A percentile compares a stretch with the other conserved stretches of the same genome.
Conservation (phyloP, 2,888 invertebrate genomes). For the Argynnis bischoffii region DNA sequence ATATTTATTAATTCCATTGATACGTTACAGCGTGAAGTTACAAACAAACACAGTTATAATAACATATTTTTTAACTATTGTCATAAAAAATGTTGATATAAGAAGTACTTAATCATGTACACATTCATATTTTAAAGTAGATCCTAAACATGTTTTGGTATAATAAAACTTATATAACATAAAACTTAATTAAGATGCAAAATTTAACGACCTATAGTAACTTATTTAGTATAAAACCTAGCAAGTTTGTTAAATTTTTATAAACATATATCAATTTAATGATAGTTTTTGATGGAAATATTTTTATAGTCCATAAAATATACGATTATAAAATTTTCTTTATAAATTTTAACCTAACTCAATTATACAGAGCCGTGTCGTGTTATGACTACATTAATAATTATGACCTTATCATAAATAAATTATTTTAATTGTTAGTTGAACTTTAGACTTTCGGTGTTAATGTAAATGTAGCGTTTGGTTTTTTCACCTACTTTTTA, state of each 20-base stretch:
- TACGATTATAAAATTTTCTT: slow-evolving; percentile 19
- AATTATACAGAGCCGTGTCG: slow-evolving; percentile 26
- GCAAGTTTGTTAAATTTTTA: neutral
- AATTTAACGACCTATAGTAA: neutral
- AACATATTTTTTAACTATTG: too few relatives aligned
- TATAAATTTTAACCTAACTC: slow-evolving; percentile 29
- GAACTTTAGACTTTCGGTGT: slow-evolving; percentile 24
- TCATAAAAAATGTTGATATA: too few relatives aligned
- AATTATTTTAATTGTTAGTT: slow-evolving; percentile 39
- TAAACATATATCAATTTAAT: slow-evolving; percentile 13
- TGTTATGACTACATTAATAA: slow-evolving; percentile 38
- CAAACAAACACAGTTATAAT: too few relatives aligned
- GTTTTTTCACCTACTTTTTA: neutral
- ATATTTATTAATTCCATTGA: too few relatives aligned
- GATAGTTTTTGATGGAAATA: slow-evolving; percentile 16
- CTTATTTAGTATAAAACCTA: slow-evolving; percentile 2
- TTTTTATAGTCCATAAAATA: slow-evolving; percentile 29
- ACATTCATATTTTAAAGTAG: too few relatives aligned
- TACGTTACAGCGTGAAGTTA: too few relatives aligned
- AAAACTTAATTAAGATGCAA: slow-evolving; percentile 4
- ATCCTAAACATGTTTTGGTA: too few relatives aligned
- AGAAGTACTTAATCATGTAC: too few relatives aligned
- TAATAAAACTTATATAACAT: neutral
- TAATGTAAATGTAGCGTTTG: slow-evolving; percentile 14
- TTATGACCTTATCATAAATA: slow-evolving; percentile 32